Base-by-base conservation (phyloP, 2,888 invertebrate genomes). In the Cheilosia vernalis region DNA sequence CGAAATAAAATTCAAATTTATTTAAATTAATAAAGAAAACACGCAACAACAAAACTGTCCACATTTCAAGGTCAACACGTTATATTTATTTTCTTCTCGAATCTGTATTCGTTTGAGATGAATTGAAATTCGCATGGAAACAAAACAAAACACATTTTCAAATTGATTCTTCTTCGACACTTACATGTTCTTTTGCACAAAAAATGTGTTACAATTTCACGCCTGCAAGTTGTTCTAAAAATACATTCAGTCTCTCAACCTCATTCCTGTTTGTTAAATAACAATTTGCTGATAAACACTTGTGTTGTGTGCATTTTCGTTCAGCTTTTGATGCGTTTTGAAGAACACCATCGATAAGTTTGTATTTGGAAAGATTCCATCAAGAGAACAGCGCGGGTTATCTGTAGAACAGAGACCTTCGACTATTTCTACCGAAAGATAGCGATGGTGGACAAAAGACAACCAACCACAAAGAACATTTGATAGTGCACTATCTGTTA, bases 31-130 rank as follows among this genome's bases (percentile, higher is more conserved):
- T 10, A 10, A 21, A 21, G 21, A 10, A 37, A 13, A 13, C 37
- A 37, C 37, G 13, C 37, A 37, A 4, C 10, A 10, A n/a, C 1
- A 13, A 10, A 37, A 37, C 13, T 13, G 37, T 13, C 66, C 17
- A 17, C 24, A 47, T 47, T 56, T 69, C 56, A 69, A 69, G 69
- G 69, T 69, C 56, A 56, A 44, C 47, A 6, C 47, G 47, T 69
- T 56, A 2, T 15, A 17, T 30, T n/a, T 30, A 40, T 64, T 24
- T 27, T 27, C 30, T 37, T 9, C n/a, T n/a, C n/a, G n/a, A n/a
- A 44, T 63, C 15, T 15, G 49, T 33, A 19, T 37, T 37, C 37
- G 33, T 33, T 27, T 2, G 5, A 19, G 13, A n/a, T 40, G 19
- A 51, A 66, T 66, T 33, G 15, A 15, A n/a, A 19, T 69, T 49